Percentiles rank a stretch among this genome's conserved stretches.
Conservation (phyloP, 2,888 invertebrate genomes). For the Meteorus colon region DNA sequence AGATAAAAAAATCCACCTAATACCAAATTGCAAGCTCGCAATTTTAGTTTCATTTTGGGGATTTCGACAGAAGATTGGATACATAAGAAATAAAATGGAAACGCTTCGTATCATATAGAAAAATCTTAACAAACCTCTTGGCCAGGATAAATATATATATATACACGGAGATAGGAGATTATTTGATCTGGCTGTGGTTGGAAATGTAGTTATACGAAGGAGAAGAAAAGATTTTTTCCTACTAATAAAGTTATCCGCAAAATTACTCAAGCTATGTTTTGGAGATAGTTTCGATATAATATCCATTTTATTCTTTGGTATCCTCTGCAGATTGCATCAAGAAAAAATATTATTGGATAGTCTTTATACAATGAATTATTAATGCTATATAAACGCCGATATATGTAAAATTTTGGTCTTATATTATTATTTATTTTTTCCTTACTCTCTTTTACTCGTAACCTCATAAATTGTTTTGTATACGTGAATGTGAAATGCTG, state of each 20-base stretch:
- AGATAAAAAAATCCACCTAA: neutral
- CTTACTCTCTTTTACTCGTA: neutral
- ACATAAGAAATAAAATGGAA: neutral
- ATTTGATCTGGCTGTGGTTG: constrained; percentile 37
- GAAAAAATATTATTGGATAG: neutral
- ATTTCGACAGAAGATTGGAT: neutral
- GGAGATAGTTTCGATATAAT: constrained; percentile 2
- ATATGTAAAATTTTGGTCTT: neutral
- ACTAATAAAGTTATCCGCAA: constrained; percentile 1
- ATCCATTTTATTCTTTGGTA: neutral
- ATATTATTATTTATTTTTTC: neutral
- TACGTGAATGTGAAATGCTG: constrained; percentile 45
- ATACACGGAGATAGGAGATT: constrained; percentile 8
- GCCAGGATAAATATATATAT: neutral
- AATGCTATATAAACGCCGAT: neutral
- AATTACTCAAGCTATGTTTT: neutral
- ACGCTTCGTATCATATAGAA: constrained; percentile 41
- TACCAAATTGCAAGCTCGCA: neutral
- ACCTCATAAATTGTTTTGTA: neutral
- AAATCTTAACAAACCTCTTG: constrained; percentile 49
- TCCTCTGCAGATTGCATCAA: neutral
- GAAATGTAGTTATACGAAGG: neutral
- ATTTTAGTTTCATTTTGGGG: neutral
- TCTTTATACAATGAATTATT: neutral
- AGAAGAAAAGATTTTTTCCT: neutral